Percentiles rank a stretch among this genome's conserved stretches.
These are phyloP conservation scores for Neosilurus mollespiculum DNA, from an alignment of 2,797 vertebrate species.

Conservation along the genomic window DNA sequence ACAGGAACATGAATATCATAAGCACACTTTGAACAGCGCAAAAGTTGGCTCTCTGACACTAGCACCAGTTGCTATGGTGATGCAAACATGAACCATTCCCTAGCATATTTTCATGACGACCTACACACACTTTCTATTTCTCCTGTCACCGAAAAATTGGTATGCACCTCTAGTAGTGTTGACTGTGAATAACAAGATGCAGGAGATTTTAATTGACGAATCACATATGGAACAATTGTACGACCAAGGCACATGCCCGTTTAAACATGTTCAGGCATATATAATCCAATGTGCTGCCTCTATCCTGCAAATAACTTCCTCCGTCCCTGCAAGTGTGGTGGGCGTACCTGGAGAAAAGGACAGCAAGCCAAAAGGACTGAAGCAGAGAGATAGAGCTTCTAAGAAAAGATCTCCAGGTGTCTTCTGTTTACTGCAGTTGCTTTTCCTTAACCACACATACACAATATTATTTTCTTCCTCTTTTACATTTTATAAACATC, in stretches of 20 bases:
- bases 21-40: conserved; percentile 40
- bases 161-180: neutral
- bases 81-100: conserved; percentile 35
- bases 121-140: conserved; percentile 5
- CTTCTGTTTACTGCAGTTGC: conserved; percentile 21
- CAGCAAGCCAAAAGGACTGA: conserved; percentile 35
- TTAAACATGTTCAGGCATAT: conserved; percentile 65
- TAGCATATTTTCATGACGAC: conserved; percentile 26
- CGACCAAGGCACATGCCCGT: conserved; percentile 58
- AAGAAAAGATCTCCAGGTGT: conserved; percentile 20
- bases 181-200: neutral
- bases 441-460: neutral
- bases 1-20: conserved; percentile 11
- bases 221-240: conserved; percentile 12
- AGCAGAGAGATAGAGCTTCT: conserved; percentile 10
- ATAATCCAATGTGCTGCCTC: conserved; percentile 61
- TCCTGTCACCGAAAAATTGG: conserved; percentile 3
- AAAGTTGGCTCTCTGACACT: conserved; percentile 44
- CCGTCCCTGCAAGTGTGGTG: conserved; percentile 46
- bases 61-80: conserved; percentile 61
- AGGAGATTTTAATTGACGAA: neutral
- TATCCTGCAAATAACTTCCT: conserved; percentile 43
- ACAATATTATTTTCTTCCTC: conserved; percentile 3
- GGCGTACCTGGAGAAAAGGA: conserved; percentile 52
- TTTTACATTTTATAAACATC: neutral